Percentiles rank a stretch among this genome's conserved stretches.
Evolutionary conservation across 2,113 vertebrate species (phyloP).

Genomic region (Ceratotherium simum): DNA sequence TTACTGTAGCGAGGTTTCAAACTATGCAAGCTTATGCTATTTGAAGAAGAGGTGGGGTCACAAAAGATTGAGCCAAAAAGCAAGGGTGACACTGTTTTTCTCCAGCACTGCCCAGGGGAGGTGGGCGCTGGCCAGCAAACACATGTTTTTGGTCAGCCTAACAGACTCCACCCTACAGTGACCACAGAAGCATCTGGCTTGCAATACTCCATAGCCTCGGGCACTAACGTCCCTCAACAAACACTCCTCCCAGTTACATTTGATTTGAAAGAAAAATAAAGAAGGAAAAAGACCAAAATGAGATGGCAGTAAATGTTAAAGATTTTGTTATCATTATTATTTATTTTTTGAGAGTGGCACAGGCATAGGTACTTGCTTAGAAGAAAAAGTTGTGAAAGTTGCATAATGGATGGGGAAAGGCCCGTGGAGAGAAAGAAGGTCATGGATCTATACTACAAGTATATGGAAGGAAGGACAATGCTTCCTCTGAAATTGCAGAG

Average conservation of each 20-base stretch:
- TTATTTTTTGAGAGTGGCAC: background rate
- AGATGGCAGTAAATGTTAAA: background rate
- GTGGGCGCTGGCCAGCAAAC: background rate
- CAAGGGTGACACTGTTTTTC: constrained; percentile 36
- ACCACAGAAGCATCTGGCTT: background rate
- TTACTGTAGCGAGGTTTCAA: background rate
- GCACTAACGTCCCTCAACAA: background rate
- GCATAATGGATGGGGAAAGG: background rate
- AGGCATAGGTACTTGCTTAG: background rate
- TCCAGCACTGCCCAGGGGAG: constrained; percentile 52
- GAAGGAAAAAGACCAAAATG: background rate
- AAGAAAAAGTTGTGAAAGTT: background rate
- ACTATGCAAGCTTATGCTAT: background rate
- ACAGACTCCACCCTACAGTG: constrained; percentile 57
- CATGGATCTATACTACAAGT: background rate
- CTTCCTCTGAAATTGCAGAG: background rate
- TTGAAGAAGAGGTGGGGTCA: background rate
- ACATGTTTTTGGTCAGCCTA: background rate
- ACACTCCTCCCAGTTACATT: background rate
- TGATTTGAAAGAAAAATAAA: background rate
- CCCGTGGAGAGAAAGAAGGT: background rate
- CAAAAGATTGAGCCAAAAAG: constrained; percentile 62
- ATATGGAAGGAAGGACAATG: background rate
- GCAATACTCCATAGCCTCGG: background rate
- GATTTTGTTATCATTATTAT: background rate